Base-by-base conservation (phyloP, 1,140 invertebrate genomes). In the Oryctes rhinoceros region DNA sequence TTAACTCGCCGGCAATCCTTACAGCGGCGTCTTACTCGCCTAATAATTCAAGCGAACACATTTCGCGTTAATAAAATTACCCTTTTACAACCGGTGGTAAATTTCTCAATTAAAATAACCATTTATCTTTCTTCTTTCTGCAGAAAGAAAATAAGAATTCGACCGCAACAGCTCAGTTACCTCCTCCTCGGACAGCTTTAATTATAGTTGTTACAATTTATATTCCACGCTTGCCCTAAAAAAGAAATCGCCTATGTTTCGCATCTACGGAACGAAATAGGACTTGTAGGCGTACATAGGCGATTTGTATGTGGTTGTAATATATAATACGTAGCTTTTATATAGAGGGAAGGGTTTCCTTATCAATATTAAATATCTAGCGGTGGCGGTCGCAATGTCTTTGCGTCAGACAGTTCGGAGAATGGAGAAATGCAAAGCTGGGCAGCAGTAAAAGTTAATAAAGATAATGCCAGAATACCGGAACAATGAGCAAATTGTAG, bases 401-500 rank as follows among this genome's bases (percentile, higher is more conserved):
- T 83, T 80, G 84, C 83, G 78, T 76, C 80, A 84, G 84, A 84
- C 84, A 85, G 83, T 84, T 82, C 83, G 81, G 82, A 81, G 81
- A 80, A 80, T 76, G 76, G 78, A 47, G 53, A 35, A 77, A 35
- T 62, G 78, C 37, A 39, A 39, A 39, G 39, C 39, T 39, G 81
- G 20, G 76, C 82, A 80, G 82, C 81, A 84, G 84, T 84, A 84
- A 85, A 85, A 85, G 84, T 85, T 85, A 85, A 85, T 85, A 85
- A 85, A 85, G 85, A 85, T 85, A 85, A 85, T 85, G 84, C 84
- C 81, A 78, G 82, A 71, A 71, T 81, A 80, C 82, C 84, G 84
- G 83, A 85, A 85, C 85, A 85, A 85, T 85, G 85, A 85, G 84
- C 85, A 84, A 85, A 85, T 85, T 85, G 84, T 85, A 85, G 82